Evolutionary conservation across 2,113 vertebrate genomes (phyloP).

Genomic region (Sakesphorus luctuosus): DNA sequence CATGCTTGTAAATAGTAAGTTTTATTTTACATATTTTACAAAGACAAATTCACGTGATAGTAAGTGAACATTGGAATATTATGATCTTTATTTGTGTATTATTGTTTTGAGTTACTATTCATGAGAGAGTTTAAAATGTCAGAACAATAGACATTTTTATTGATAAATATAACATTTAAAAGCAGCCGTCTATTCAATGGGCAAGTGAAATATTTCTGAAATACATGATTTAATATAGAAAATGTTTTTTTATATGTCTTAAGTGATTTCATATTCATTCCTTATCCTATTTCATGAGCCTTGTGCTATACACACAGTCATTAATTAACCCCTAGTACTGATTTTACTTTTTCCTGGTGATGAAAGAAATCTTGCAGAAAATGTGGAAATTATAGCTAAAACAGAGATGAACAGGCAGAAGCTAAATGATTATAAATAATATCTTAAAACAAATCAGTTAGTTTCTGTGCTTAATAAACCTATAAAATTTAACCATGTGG

Average conservation of each 20-base stretch:
- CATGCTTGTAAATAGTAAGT: neutral
- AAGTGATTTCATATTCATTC: neutral
- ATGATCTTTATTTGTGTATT: neutral
- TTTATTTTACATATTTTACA: neutral
- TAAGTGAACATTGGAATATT: neutral
- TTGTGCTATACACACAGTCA: neutral
- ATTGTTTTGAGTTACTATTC: neutral
- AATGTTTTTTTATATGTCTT: neutral
- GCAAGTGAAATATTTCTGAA: neutral
- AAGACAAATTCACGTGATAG: neutral
- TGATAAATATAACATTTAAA: neutral
- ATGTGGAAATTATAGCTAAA: neutral
- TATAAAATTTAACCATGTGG: neutral
- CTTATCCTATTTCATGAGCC: neutral
- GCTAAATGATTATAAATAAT: neutral
- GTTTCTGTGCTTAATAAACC: neutral
- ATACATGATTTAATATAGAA: neutral
- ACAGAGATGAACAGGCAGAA: neutral
- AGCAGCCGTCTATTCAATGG: neutral
- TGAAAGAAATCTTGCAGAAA: neutral
- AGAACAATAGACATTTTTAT: neutral
- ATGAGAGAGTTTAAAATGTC: neutral
- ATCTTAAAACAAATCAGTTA: neutral
- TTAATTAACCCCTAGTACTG: neutral
- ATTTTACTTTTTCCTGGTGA: neutral